Percentiles rank a stretch among this genome's conserved stretches.
Evolutionary conservation across 2,888 invertebrate genomes (phyloP).

Genomic region (Ecliptopera silaceata): DNA sequence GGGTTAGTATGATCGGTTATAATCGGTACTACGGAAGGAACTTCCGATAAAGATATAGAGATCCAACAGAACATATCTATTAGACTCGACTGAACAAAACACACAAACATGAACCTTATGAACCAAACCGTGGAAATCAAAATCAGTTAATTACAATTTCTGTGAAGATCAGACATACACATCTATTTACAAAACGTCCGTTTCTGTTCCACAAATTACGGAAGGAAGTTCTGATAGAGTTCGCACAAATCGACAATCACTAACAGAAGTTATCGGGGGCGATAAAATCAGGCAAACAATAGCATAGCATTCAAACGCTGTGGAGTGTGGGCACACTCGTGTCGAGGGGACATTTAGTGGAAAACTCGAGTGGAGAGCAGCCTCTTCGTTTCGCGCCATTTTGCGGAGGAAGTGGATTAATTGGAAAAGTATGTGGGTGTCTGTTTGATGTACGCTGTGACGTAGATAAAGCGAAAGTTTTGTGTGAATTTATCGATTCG

Average conservation of each 20-base stretch:
- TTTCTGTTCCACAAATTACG: not conserved
- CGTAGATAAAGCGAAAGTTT: not conserved
- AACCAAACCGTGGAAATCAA: too few relatives aligned
- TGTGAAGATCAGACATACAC: not conserved
- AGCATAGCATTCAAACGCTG: conserved; percentile 10
- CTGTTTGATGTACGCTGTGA: conserved; percentile 2
- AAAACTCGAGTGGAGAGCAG: conserved; percentile 22
- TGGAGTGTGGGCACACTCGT: conserved; percentile 12
- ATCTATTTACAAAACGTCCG: not conserved
- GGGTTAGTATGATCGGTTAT: too few relatives aligned
- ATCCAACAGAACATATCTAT: not conserved
- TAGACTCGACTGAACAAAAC: too few relatives aligned
- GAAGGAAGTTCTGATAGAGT: conserved; percentile 6
- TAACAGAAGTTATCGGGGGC: conserved; percentile 10
- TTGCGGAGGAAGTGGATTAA: conserved; percentile 19
- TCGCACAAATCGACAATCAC: conserved; percentile 8
- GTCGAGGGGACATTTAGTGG: conserved; percentile 24
- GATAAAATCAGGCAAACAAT: conserved; percentile 19
- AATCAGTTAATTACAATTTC: too few relatives aligned
- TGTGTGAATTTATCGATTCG: not conserved
- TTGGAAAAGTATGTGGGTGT: conserved; percentile 16
- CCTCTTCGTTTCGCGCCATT: conserved; percentile 21
- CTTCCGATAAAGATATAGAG: not conserved
- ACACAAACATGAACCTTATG: too few relatives aligned
- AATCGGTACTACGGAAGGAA: not conserved